A percentile compares a stretch with the other conserved stretches of the same genome.
Evolutionary conservation across 2,797 vertebrate genomes (phyloP).

Genomic region (Acridotheres tristis): DNA sequence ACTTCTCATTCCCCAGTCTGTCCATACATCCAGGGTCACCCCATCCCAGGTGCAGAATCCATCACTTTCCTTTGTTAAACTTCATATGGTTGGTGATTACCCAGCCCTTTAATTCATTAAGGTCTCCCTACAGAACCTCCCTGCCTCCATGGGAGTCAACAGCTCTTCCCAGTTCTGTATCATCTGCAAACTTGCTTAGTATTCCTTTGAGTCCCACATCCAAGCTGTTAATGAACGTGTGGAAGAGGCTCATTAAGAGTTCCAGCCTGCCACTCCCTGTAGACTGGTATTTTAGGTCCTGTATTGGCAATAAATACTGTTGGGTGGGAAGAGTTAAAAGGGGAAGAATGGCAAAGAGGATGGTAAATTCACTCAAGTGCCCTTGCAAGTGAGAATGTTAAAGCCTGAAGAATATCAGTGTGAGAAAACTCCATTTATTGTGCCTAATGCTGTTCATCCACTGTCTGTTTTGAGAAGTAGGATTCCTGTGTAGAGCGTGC

Average conservation of each 20-base stretch:
- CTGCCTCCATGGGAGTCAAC: not conserved
- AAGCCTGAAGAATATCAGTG: not conserved
- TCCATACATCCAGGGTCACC: not conserved
- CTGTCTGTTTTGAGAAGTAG: not conserved
- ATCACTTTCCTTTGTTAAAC: not conserved
- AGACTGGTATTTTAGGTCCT: not conserved
- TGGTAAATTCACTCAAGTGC: not conserved
- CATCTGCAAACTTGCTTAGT: not conserved
- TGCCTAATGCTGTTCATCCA: not conserved
- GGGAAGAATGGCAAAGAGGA: not conserved
- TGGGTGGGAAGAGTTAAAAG: not conserved
- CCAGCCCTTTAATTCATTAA: not conserved
- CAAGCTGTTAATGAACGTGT: not conserved
- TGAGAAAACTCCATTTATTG: not conserved
- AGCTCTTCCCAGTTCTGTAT: not conserved
- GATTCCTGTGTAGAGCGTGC: accelerated
- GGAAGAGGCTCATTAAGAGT: not conserved
- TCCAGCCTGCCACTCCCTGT: not conserved
- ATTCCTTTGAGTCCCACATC: accelerated
- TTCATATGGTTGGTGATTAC: no score
- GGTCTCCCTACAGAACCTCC: not conserved
- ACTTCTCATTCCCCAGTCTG: not conserved
- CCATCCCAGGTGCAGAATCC: not conserved
- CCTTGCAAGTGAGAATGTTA: not conserved
- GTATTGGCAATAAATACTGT: not conserved